Base-by-base conservation (phyloP, 92 coral and sea anemone species). In the Meandrina meandrites region DNA sequence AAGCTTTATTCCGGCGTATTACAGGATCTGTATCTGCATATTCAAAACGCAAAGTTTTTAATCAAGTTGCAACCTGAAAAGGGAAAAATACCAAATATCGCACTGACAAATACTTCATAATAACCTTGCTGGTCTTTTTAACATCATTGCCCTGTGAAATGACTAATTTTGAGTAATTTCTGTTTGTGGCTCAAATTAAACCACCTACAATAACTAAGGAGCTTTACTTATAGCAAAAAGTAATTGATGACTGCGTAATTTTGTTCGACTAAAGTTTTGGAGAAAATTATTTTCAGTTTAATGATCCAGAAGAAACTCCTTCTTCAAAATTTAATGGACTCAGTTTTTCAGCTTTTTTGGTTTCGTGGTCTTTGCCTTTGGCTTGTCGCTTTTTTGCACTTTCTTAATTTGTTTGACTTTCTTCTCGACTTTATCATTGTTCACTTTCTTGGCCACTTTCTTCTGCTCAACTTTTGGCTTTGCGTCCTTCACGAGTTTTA, bases 391-490 rank as follows among this genome's bases (percentile, higher is more conserved):
- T 24, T 84, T 75, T 19, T 37, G 54, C 13, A 45, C 16, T 84
- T 58, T 75, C 35, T 85, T 62, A 64, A 58, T 56, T 54, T 57
- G 62, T 77, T 85, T 84, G 81, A 11, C 76, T 53, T 54, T 77
- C 45, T 85, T 86, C 37, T 11, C 79, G 34, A 76, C 80, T 77
- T 88, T 80, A 30, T 79, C 87, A 27, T 30, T 73, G 31, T 27
- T 74, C 9, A 79, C 77, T 79, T 88, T 88, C 76, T 88, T 84
- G 9, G 86, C 64, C 36, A 83, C 82, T 31, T 80, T 88, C 76
- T 85, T 88, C 76, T 54, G 21, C 9, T 10, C 62, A 34, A 77
- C 56, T 47, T 47, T 82, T 28, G 67, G 75, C 28, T 85, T 21
- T 37, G 74, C 88, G 10, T 75, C 79, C 80, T 86, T 71, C 37